Conservation (phyloP, 2,797 vertebrate genomes). For the Gallinago nigripennis region DNA sequence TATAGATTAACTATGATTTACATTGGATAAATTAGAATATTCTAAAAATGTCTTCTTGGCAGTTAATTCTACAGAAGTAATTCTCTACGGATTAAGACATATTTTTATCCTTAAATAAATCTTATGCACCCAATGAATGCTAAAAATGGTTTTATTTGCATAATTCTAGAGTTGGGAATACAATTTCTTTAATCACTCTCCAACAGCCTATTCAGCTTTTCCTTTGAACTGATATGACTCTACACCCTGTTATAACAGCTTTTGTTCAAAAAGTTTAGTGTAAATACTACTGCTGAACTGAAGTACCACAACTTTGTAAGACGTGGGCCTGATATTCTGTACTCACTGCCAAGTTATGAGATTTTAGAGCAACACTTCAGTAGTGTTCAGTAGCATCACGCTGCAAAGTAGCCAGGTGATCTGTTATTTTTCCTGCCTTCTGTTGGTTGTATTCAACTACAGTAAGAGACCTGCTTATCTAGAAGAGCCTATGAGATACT, state of each 20-base stretch:
- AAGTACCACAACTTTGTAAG: neutral
- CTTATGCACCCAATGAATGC: neutral
- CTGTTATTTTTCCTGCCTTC: neutral
- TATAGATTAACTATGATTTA: neutral
- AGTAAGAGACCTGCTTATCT: neutral
- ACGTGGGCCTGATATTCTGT: neutral
- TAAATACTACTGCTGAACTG: neutral
- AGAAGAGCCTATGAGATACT: neutral
- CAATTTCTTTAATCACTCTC: conserved; percentile 36
- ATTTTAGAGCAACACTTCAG: neutral
- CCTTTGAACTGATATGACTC: conserved; percentile 12
- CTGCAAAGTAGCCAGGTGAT: neutral
- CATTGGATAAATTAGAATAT: neutral
- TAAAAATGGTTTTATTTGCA: conserved; percentile 34
- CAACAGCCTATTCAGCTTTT: conserved; percentile 18
- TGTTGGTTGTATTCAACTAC: neutral
- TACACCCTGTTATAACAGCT: neutral
- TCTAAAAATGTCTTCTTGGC: neutral
- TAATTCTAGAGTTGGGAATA: conserved; percentile 33
- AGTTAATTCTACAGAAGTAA: neutral
- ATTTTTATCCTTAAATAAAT: conserved; percentile 40
- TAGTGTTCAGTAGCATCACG: neutral
- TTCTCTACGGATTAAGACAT: neutral
- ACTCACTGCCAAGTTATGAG: neutral
- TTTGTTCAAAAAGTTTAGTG: neutral